Evolutionary conservation across 2,113 vertebrate genomes (phyloP).

Genomic region (Galemys pyrenaicus): DNA sequence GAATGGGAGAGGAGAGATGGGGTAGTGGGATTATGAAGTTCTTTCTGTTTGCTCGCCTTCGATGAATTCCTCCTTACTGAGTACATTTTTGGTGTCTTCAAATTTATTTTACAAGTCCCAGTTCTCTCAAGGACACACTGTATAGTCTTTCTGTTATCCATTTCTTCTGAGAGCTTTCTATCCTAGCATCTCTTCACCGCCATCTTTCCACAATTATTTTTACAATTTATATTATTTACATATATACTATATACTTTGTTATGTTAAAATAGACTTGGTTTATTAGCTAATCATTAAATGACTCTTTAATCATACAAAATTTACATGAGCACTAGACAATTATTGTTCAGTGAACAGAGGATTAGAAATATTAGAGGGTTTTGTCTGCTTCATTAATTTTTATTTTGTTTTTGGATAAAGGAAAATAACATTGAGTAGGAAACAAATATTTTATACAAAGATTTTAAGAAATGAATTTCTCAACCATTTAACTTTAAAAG

Average conservation of each 20-base stretch:
- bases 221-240: background rate
- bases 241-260: background rate
- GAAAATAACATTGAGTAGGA: background rate
- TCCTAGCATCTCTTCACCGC: no score
- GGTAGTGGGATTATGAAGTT: no score
- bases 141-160: no score
- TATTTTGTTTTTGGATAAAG: background rate
- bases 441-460: background rate
- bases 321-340: background rate
- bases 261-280: background rate
- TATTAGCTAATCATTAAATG: conserved; percentile 9
- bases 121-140: no score
- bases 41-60: no score
- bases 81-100: no score
- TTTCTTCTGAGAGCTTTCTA: no score
- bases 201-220: no score
- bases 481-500: background rate
- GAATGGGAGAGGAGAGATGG: no score
- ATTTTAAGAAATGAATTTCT: conserved; percentile 1
- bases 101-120: no score
- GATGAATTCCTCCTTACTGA: no score
- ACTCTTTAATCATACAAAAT: background rate
- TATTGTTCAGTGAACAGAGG: background rate
- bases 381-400: background rate
- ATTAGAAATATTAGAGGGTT: background rate